Conservation (phyloP, 2,797 vertebrate species). For the Buceros bicornis region DNA sequence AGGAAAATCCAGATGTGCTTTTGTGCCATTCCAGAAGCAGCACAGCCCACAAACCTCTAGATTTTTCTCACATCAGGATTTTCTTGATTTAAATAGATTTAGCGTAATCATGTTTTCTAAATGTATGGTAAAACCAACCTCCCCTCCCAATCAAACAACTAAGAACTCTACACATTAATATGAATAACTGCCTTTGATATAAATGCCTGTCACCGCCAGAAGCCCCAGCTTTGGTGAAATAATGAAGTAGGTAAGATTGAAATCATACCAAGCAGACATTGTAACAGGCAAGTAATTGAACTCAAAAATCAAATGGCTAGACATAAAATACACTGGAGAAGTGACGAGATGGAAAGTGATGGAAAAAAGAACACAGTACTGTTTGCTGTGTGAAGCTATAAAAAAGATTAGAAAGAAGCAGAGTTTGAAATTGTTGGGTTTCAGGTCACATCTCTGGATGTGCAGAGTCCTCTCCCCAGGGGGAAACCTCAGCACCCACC, state of each 20-base stretch:
- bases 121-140: neutral
- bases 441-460: neutral
- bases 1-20: neutral
- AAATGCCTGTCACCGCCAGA: neutral
- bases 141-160: neutral
- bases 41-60: neutral
- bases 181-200: neutral
- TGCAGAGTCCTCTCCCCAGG: fast-evolving
- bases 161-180: neutral
- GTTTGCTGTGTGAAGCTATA: neutral
- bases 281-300: neutral
- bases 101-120: neutral
- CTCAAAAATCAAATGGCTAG: neutral
- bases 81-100: neutral
- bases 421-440: neutral
- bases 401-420: neutral
- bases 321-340: neutral
- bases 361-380: neutral
- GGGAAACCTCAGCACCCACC: neutral
- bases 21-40: neutral
- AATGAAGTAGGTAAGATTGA: neutral
- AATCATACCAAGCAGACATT: neutral
- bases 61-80: neutral
- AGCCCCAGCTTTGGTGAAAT: neutral
- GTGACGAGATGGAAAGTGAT: neutral